Percentiles rank a stretch among this genome's conserved stretches.
Conservation (phyloP, 2,113 vertebrate genomes). For the Probosciger aterrimus region DNA sequence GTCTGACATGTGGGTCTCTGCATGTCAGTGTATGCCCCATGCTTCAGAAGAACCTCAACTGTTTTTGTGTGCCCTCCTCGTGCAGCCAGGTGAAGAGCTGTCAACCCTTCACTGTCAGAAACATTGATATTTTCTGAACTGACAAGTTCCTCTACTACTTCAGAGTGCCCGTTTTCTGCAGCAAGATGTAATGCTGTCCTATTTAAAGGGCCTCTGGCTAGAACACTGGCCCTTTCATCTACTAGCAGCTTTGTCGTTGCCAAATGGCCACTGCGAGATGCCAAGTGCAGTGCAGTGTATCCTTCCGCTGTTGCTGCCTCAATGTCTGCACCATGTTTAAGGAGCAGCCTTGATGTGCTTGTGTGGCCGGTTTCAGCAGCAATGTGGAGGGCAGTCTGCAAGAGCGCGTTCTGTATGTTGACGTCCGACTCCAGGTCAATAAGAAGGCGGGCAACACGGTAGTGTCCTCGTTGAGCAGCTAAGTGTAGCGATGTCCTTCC, state of each 20-base stretch:
- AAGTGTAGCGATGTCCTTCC: conserved; percentile 91
- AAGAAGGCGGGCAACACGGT: conserved; percentile 90
- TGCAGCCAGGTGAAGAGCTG: conserved; percentile 80
- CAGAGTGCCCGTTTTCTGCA: conserved; percentile 80
- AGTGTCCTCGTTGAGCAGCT: conserved; percentile 92
- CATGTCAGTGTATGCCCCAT: conserved; percentile 56
- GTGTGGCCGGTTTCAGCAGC: conserved; percentile 93
- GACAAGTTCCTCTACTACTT: conserved; percentile 84
- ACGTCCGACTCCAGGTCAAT: conserved; percentile 84
- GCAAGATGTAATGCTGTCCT: conserved; percentile 85
- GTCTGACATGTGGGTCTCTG: conserved; percentile 58
- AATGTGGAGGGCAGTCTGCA: conserved; percentile 84
- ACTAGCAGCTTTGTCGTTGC: conserved; percentile 86
- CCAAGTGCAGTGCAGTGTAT: conserved; percentile 86
- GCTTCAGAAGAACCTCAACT: conserved; percentile 76
- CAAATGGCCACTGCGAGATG: conserved; percentile 81
- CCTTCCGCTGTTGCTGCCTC: conserved; percentile 77
- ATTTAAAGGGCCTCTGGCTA: conserved; percentile 54
- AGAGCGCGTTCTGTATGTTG: conserved; percentile 61
- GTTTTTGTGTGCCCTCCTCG: conserved; percentile 75
- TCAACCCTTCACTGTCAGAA: conserved; percentile 77
- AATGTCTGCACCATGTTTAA: conserved; percentile 81
- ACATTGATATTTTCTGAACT: conserved; percentile 64
- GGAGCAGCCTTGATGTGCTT: conserved; percentile 88
- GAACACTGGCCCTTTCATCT: conserved; percentile 79